A percentile compares a stretch with the other conserved stretches of the same genome.
Conservation (phyloP, 2,888 invertebrate species). For the Cryptus viduatorius region DNA sequence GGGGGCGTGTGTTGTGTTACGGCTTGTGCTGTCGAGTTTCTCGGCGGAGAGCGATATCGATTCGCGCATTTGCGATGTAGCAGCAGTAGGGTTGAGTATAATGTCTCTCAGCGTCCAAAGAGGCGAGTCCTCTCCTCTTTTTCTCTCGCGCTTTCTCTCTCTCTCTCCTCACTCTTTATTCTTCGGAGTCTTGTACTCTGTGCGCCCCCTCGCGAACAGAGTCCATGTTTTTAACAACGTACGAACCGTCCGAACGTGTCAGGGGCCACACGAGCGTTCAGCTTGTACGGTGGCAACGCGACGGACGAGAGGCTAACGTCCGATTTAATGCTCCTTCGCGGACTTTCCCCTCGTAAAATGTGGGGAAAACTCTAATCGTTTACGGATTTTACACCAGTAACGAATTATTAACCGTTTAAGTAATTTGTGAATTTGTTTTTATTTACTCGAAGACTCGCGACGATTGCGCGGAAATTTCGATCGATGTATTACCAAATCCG, state of each 20-base stretch:
- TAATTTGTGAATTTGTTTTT: too few species aligned
- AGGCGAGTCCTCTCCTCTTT: conserved; percentile 4
- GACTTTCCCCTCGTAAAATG: conserved; percentile 61
- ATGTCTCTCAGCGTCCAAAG: conserved; percentile 12
- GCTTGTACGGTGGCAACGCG: background rate
- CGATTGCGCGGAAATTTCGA: too few species aligned
- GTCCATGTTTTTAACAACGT: conserved; percentile 14
- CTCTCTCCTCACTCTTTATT: background rate
- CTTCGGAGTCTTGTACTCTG: background rate
- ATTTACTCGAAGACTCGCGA: too few species aligned
- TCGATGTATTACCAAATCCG: too few species aligned
- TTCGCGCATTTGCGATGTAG: conserved; percentile 57
- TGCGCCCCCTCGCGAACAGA: conserved; percentile 25
- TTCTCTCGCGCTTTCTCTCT: background rate
- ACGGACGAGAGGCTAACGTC: conserved; percentile 8
- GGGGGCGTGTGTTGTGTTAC: conserved; percentile 3
- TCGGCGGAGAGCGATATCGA: conserved; percentile 48
- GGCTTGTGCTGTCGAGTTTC: conserved; percentile 23
- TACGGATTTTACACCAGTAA: too few species aligned
- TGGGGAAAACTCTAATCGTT: conserved; percentile 13
- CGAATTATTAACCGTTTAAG: too few species aligned
- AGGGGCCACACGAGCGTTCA: background rate
- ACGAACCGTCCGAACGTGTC: conserved; percentile 16
- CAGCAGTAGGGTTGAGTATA: background rate
- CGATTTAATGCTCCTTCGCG: conserved; percentile 45